Base-by-base conservation (phyloP, 2,888 invertebrate species). In the Syrista parreyssii region DNA sequence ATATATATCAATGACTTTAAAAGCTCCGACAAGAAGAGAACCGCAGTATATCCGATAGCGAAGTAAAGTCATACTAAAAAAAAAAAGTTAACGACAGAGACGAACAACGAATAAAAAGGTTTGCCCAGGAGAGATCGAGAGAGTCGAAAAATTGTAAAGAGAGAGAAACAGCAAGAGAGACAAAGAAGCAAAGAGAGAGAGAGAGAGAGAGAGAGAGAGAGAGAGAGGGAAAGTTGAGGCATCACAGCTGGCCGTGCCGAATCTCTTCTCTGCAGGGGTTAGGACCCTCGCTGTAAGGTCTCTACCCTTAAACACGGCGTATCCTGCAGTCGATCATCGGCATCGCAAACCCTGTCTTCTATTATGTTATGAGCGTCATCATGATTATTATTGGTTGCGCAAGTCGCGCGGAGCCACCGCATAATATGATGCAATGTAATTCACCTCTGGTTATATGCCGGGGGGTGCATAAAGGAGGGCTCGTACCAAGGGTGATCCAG, bases 231-330 rank as follows among this genome's bases (percentile, higher is more conserved):
- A 81, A 77, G 79, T 80, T 78, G 80, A 78, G 82, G 79, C 81
- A 81, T 80, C 85, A 82, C 91, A 91, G 91, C 91, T 91, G 91
- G 85, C 90, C 91, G 89, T 91, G 80, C 85, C 91, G 86, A 91
- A 91, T 91, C 84, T 82, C 81, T 84, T 87, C 82, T 79, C 81
- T 75, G 79, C 82, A 83, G 85, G 87, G 85, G 84, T 81, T 80
- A 79, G 82, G 78, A 78, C 86, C 82, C 81, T 85, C 79, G 80
- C 68, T 79, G 74, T 68, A 73, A 15, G 12, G 4, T 4, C 3
- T 33, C 36, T 40, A 15, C 36, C 36, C 69, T 32, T 31, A 69
- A 69, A 69, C 69, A 32, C 69, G 69, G 74, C 71, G 73, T 71
- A 55, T 30, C 73, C 75, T 76, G 80, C 82, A 81, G 83, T 84